Conservation (phyloP, 1,140 invertebrate species). For the Ericerus pela region DNA sequence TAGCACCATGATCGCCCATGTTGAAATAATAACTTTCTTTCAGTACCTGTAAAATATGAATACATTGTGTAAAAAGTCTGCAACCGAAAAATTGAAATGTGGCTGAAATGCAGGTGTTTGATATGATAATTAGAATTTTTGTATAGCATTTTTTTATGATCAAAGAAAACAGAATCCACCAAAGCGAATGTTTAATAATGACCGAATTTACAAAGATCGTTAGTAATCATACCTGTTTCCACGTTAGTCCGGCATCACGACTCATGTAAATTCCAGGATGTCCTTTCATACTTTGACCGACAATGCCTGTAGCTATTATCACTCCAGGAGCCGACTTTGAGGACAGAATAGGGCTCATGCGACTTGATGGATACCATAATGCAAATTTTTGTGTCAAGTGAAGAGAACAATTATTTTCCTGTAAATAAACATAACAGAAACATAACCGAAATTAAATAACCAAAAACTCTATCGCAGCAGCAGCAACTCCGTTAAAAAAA, state of each 20-base stretch:
- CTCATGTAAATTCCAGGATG: constrained; percentile 68
- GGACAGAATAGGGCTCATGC: constrained; percentile 66
- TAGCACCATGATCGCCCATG: constrained; percentile 78
- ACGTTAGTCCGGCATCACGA: constrained; percentile 66
- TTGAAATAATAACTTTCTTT: constrained; percentile 76
- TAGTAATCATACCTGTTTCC: constrained; percentile 48
- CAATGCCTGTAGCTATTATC: constrained; percentile 68
- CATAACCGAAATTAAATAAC: not conserved
- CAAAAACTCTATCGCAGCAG: too few relatives aligned
- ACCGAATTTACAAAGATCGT: not conserved
- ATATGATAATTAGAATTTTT: not conserved
- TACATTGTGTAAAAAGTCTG: constrained; percentile 1
- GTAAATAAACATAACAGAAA: constrained; percentile 21
- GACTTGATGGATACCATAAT: constrained; percentile 60
- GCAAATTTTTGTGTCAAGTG: constrained; percentile 75
- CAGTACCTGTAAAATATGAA: constrained; percentile 36
- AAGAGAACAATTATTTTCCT: constrained; percentile 52
- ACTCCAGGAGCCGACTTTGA: constrained; percentile 74
- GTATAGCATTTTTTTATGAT: not conserved
- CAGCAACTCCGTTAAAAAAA: too few relatives aligned
- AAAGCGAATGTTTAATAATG: not conserved
- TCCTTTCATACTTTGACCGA: constrained; percentile 62
- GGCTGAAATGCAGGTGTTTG: not conserved
- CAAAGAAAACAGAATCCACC: not conserved
- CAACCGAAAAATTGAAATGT: constrained; percentile 4